Base-by-base conservation (phyloP, 2,797 vertebrate species). In the Discoglossus pictus region DNA sequence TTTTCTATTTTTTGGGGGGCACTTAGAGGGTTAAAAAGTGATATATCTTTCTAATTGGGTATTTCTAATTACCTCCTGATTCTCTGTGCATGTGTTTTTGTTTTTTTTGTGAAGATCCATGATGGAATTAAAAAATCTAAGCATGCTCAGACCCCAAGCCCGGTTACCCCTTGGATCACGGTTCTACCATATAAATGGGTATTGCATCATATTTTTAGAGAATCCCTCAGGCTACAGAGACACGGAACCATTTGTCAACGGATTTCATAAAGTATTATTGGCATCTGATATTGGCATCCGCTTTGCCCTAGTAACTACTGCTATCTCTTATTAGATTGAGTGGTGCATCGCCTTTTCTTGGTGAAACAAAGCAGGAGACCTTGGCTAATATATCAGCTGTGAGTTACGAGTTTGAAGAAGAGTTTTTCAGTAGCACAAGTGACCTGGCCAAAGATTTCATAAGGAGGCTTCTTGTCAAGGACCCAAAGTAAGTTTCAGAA, bases 391-490 rank as follows among this genome's bases (percentile, higher is more conserved):
- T 99, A 62, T 98, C 96, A 5, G 96, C 97, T 2, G 96, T 99
- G 68, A 97, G 94, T 83, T 99, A 98, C 1, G 89, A 94, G 7
- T 98, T 98, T 54, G 97, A 98, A 11, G 96, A 98, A 62, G 97
- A 98, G 77, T 98, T 92, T 82, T 98, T 99, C 86, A 94, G 90
- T 82, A 92, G 82, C 79, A 99, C 96, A 71, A 99, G 96, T 80
- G 62, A 73, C 68, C 87, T 98, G 82, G 97, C 96, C 90, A 99
- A 97, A 93, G 95, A 98, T 81, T 99, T 99, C 76, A 99, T 99
- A 72, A 78, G 84, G 61, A 89, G 89, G 73, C 94, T 99, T 53
- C 91, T 99, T 17, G 83, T 98, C 78, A 99, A 98, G 87, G 97
- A 99, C 77, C 97, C 97, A 76, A 98, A 98, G 97, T 98, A 87